Conservation (phyloP, 2,113 vertebrate species). For the Orientallactaga bullata region DNA sequence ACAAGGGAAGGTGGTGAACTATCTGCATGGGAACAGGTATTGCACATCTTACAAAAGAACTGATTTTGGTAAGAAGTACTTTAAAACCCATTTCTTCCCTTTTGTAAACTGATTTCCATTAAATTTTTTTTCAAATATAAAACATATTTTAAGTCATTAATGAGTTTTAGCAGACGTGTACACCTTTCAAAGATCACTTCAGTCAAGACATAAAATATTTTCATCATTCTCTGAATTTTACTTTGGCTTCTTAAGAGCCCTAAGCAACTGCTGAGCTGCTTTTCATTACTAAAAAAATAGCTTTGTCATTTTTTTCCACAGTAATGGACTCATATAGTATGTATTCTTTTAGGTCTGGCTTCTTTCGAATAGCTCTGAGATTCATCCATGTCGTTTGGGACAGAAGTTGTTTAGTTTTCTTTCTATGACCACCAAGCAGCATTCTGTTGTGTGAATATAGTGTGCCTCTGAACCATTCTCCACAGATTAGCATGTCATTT, state of each 20-base stretch:
- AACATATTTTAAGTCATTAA: neutral
- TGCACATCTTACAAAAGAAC: neutral
- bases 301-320: slow-evolving; percentile 13
- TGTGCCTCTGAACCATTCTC: slow-evolving; percentile 4
- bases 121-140: slow-evolving; percentile 17
- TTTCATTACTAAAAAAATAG: slow-evolving; percentile 2
- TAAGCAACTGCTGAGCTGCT: neutral
- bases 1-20: neutral
- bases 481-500: neutral
- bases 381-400: neutral
- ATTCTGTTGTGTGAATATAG: neutral
- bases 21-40: neutral
- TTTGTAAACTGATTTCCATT: slow-evolving; percentile 11
- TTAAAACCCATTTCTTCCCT: slow-evolving; percentile 36
- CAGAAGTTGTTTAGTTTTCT: neutral
- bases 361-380: slow-evolving; percentile 49
- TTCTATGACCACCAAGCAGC: neutral
- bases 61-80: neutral
- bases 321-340: slow-evolving; percentile 17
- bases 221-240: slow-evolving; percentile 7
- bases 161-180: slow-evolving; percentile 26
- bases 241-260: neutral
- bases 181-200: neutral
- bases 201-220: slow-evolving; percentile 35
- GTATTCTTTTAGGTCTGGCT: neutral